Evolutionary conservation across 1,140 invertebrate genomes (phyloP).

Genomic region (Drosophila pseudoobscura): DNA sequence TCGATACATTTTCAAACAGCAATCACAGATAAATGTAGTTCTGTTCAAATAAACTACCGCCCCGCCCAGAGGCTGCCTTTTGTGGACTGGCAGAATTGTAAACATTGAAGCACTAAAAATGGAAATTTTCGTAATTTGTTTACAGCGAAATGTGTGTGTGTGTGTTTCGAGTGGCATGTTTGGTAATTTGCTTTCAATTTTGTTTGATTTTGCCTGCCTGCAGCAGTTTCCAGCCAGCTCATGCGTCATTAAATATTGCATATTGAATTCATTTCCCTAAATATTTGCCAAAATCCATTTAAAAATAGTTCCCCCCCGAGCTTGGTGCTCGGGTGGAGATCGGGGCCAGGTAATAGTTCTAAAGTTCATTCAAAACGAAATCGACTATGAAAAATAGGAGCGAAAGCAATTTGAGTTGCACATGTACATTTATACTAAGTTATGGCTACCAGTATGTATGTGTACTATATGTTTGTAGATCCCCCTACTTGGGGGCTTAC

Average conservation of each 20-base stretch:
- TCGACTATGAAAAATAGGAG: slow-evolving; percentile 41
- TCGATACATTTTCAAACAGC: slow-evolving; percentile 22
- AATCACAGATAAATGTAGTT: slow-evolving; percentile 24
- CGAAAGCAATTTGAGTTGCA: slow-evolving; percentile 24
- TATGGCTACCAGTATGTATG: slow-evolving; percentile 3
- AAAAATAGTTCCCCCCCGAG: slow-evolving; percentile 3
- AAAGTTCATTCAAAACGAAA: slow-evolving; percentile 43
- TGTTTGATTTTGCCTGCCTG: slow-evolving; percentile 40
- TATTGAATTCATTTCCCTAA: slow-evolving; percentile 28
- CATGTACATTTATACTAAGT: slow-evolving; percentile 4
- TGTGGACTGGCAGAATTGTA: slow-evolving; percentile 33
- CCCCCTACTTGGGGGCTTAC: slow-evolving; percentile 30
- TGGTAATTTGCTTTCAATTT: slow-evolving; percentile 48
- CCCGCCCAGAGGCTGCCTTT: neutral
- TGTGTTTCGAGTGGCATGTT: slow-evolving; percentile 43
- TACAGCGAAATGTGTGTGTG: slow-evolving; percentile 19
- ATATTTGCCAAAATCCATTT: slow-evolving; percentile 24
- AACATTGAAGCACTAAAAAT: slow-evolving; percentile 47
- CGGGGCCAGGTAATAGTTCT: neutral
- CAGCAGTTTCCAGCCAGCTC: slow-evolving; percentile 19
- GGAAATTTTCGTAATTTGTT: slow-evolving; percentile 55
- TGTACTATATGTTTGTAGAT: slow-evolving; percentile 8
- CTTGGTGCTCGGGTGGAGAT: too few relatives aligned
- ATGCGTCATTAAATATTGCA: slow-evolving; percentile 31
- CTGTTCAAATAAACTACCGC: slow-evolving; percentile 18